Evolutionary conservation across 1,140 invertebrate genomes (phyloP).

Genomic region (Drosophila lini): DNA sequence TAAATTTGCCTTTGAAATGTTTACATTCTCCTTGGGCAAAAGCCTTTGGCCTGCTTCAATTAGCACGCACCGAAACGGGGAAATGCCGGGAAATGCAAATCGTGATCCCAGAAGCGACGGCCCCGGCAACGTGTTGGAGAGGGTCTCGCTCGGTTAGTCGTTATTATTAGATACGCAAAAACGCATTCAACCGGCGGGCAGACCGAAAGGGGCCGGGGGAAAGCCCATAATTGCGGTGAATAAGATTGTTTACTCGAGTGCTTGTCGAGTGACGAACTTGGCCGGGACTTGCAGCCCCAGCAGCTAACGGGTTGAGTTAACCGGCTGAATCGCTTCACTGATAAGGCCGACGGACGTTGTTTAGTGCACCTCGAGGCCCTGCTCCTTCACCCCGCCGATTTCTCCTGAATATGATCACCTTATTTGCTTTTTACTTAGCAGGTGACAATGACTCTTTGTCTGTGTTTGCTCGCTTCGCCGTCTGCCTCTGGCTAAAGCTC

Average conservation of each 20-base stretch:
- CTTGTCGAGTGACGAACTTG: constrained; percentile 39
- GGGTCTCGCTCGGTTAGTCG: constrained; percentile 39
- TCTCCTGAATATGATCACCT: constrained; percentile 12
- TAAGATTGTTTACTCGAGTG: constrained; percentile 29
- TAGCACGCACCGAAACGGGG: constrained; percentile 28
- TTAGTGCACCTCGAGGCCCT: constrained; percentile 8
- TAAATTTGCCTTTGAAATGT: constrained; percentile 41
- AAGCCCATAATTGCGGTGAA: constrained; percentile 31
- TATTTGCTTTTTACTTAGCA: constrained; percentile 57
- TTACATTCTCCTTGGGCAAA: constrained; percentile 34
- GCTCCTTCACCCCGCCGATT: not conserved
- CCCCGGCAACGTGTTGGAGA: not conserved
- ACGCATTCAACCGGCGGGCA: constrained; percentile 30
- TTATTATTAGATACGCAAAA: constrained; percentile 72
- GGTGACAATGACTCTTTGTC: constrained; percentile 69
- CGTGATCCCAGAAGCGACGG: not conserved
- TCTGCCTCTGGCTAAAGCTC: constrained; percentile 4
- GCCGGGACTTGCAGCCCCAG: constrained; percentile 20
- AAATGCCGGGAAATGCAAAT: constrained; percentile 40
- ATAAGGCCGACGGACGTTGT: constrained; percentile 24
- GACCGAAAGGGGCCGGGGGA: not conserved
- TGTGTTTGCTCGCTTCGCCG: constrained; percentile 27
- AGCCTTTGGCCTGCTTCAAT: constrained; percentile 35
- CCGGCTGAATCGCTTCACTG: constrained; percentile 25
- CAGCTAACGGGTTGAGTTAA: constrained; percentile 18